These are phyloP conservation scores for Muscicapa striata DNA, from an alignment of 2,797 vertebrate genomes.

Conservation along the genomic window DNA sequence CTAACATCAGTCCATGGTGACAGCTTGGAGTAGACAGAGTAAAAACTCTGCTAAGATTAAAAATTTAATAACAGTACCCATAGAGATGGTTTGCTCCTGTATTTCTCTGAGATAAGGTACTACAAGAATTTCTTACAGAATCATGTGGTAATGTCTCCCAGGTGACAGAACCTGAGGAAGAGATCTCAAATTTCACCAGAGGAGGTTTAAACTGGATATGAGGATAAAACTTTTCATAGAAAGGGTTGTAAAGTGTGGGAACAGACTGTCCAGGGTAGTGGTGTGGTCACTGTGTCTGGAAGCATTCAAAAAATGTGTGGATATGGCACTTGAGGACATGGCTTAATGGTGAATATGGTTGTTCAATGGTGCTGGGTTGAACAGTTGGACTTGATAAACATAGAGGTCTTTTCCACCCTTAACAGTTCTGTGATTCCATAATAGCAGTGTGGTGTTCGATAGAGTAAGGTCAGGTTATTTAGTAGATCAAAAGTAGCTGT, in stretches of 20 bases:
- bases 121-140: background rate
- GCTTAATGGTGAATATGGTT: background rate
- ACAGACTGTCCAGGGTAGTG: background rate
- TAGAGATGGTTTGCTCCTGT: background rate
- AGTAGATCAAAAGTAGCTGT: background rate
- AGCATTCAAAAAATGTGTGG: accelerated
- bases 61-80: background rate
- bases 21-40: background rate
- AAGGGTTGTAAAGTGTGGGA: background rate
- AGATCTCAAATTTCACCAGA: background rate
- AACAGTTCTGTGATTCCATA: background rate
- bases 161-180: background rate
- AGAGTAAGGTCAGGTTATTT: background rate
- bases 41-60: background rate
- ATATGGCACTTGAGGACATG: background rate
- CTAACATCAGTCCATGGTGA: background rate
- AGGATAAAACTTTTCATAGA: background rate
- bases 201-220: background rate
- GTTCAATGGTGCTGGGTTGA: background rate
- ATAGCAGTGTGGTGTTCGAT: background rate
- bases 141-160: background rate
- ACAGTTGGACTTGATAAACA: background rate
- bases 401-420: background rate
- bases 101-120: background rate
- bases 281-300: background rate